These are phyloP conservation scores for Drosophila pruinosa DNA, from an alignment of 1,140 invertebrate genomes.

Conservation along the genomic window DNA sequence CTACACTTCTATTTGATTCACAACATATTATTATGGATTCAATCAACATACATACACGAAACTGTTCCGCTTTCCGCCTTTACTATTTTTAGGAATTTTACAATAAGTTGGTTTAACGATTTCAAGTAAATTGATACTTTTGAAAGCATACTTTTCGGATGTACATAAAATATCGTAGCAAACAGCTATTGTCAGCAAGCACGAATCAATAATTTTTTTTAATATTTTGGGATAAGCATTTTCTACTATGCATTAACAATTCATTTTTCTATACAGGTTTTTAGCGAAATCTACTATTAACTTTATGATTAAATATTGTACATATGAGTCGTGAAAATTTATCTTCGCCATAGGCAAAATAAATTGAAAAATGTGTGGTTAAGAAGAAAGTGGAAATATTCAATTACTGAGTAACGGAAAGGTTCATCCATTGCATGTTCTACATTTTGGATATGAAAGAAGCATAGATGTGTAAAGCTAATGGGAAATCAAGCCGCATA, in stretches of 20 bases:
- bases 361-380: neutral
- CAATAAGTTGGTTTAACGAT: no score
- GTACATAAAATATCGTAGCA: slow-evolving; percentile 4
- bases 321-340: no score
- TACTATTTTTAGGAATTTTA: neutral
- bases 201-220: no score
- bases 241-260: no score
- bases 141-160: slow-evolving; percentile 51
- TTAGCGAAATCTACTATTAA: no score
- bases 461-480: slow-evolving; percentile 6
- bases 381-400: slow-evolving; percentile 37
- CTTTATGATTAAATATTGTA: neutral
- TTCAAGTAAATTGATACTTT: neutral
- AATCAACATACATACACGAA: no score
- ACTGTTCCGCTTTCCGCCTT: neutral
- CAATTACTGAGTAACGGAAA: slow-evolving; percentile 16
- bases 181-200: neutral
- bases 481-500: slow-evolving; percentile 48
- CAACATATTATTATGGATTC: no score
- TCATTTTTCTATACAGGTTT: neutral
- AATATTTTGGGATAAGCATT: no score
- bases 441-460: slow-evolving; percentile 45
- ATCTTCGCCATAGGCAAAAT: no score
- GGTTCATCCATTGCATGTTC: slow-evolving; percentile 51
- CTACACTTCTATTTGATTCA: no score